Evolutionary conservation across 2,888 invertebrate species (phyloP).

Genomic region (Hirtodrosophila confusa): DNA sequence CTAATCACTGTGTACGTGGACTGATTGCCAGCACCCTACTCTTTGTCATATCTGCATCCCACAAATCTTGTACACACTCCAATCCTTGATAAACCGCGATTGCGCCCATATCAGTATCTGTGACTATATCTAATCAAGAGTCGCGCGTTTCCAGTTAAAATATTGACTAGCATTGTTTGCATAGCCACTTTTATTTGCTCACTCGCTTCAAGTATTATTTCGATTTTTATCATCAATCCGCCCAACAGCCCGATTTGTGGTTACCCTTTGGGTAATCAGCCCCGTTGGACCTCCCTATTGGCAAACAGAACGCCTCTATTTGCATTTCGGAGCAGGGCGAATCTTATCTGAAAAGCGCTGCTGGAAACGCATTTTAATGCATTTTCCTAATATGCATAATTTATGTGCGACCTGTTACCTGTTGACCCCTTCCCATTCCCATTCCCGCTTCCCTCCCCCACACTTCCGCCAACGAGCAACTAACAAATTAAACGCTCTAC

Average conservation of each 20-base stretch:
- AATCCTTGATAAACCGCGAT: slow-evolving; percentile 39
- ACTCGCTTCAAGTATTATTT: slow-evolving; percentile 54
- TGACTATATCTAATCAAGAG: slow-evolving; percentile 61
- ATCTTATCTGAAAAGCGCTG: slow-evolving; percentile 45
- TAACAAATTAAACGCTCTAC: slow-evolving; percentile 67
- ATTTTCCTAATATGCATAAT: slow-evolving; percentile 20
- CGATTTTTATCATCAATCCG: slow-evolving; percentile 31
- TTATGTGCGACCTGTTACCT: slow-evolving; percentile 49
- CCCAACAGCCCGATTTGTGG: slow-evolving; percentile 15
- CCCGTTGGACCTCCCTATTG: slow-evolving; percentile 5
- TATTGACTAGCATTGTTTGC: slow-evolving; percentile 64
- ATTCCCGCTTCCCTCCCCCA: not conserved
- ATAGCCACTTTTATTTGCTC: slow-evolving; percentile 54
- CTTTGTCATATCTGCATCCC: slow-evolving; percentile 9
- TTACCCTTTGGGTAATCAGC: slow-evolving; percentile 42
- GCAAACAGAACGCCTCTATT: slow-evolving; percentile 45
- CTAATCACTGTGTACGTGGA: slow-evolving; percentile 28
- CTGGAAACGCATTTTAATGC: slow-evolving; percentile 8
- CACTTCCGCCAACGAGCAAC: slow-evolving; percentile 31
- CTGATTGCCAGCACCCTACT: slow-evolving; percentile 9
- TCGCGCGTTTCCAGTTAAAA: slow-evolving; percentile 49
- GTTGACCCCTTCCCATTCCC: slow-evolving; percentile 22
- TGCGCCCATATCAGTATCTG: slow-evolving; percentile 13
- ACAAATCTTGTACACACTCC: slow-evolving; percentile 48
- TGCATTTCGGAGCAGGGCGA: slow-evolving; percentile 28